A percentile compares a stretch with the other conserved stretches of the same genome.
These are phyloP conservation scores for Odontothrips loti DNA, from an alignment of 2,888 invertebrate species.

Conservation along the genomic window DNA sequence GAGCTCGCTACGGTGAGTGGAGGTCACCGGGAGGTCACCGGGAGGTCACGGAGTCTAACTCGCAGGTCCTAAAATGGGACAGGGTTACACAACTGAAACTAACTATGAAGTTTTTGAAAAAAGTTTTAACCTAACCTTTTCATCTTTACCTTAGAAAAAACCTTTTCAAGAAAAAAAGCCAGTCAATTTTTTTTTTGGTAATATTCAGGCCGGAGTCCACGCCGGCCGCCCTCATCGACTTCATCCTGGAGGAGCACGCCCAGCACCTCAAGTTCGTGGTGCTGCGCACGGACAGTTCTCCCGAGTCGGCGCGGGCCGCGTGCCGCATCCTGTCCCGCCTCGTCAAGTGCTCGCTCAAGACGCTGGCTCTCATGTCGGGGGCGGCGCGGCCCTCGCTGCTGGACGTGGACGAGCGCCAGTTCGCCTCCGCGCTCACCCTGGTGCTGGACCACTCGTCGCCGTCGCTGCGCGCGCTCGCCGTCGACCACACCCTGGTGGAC, in stretches of 20 bases:
- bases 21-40: too few species aligned
- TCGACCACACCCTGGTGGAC: conserved; percentile 38
- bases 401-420: conserved; percentile 41
- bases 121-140: too few species aligned
- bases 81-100: too few species aligned
- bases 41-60: too few species aligned
- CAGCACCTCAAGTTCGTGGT: conserved; percentile 36
- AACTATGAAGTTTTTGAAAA: too few species aligned
- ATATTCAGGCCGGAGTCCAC: conserved; percentile 19
- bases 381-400: conserved; percentile 39
- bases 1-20: neutral
- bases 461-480: conserved; percentile 38
- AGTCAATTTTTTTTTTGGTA: too few species aligned
- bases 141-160: neutral
- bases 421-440: conserved; percentile 41
- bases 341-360: conserved; percentile 37
- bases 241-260: conserved; percentile 35
- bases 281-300: conserved; percentile 37
- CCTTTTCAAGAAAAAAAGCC: too few species aligned
- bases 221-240: conserved; percentile 32
- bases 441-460: conserved; percentile 39
- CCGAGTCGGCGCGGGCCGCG: conserved; percentile 37
- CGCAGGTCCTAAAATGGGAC: too few species aligned
- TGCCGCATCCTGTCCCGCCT: conserved; percentile 37
- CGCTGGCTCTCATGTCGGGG: conserved; percentile 40